Evolutionary conservation across 2,113 vertebrate species (phyloP).

Genomic region (Amblyornis subalaris): DNA sequence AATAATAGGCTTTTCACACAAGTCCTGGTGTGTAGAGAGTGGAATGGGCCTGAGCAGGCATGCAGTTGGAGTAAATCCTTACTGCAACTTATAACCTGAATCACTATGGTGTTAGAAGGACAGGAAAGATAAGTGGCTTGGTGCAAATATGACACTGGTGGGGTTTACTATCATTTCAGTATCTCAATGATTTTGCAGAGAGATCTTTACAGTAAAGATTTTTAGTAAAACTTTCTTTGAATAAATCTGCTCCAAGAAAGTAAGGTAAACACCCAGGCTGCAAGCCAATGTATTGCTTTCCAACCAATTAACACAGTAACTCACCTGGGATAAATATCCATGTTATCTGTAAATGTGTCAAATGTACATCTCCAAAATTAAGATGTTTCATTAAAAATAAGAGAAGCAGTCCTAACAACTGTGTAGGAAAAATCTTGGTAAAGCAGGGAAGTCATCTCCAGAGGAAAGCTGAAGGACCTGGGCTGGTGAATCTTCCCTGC

Average conservation of each 20-base stretch:
- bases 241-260: background rate
- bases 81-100: background rate
- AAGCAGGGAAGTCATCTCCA: background rate
- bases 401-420: background rate
- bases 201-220: background rate
- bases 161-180: background rate
- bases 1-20: background rate
- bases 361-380: background rate
- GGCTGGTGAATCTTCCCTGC: background rate
- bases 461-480: background rate
- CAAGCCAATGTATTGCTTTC: background rate
- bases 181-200: background rate
- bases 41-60: background rate
- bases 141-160: background rate
- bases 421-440: background rate
- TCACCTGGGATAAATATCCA: background rate
- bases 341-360: background rate
- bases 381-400: background rate
- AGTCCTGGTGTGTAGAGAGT: background rate
- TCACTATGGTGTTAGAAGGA: background rate
- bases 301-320: rapidly evolving
- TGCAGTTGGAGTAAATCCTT: background rate
- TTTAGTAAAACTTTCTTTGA: background rate
- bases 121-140: background rate
- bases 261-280: background rate